A percentile compares a stretch with the other conserved stretches of the same genome.
phyloP scores from a whole-genome alignment of 2,797 vertebrate species.

The Coracias cyanogaster region DNA sequence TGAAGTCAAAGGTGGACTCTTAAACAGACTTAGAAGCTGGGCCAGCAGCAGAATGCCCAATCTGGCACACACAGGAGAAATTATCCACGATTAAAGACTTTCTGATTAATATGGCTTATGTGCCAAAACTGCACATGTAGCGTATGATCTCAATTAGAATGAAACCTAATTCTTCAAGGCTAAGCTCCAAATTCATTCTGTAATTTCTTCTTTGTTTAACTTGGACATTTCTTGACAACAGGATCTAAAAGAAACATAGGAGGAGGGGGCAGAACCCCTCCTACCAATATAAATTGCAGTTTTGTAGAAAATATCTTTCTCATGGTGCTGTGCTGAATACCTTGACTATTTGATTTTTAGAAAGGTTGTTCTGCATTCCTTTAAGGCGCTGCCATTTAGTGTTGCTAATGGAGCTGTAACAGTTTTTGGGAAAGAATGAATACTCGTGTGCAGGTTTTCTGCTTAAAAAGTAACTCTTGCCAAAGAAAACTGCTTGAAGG shows the following conservation, averaged over 20 bases:
- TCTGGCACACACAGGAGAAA: conserved; percentile 83
- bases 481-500: conserved; percentile 81
- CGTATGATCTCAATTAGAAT: conserved; percentile 92
- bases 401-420: conserved; percentile 75
- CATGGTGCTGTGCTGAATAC: conserved; percentile 39
- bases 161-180: conserved; percentile 88
- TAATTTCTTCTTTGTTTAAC: conserved; percentile 87
- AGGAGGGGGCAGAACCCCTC: neutral
- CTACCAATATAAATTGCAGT: conserved; percentile 69
- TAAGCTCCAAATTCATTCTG: conserved; percentile 82
- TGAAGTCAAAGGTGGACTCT: conserved; percentile 87
- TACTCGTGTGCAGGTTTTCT: conserved; percentile 73
- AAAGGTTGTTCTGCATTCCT: conserved; percentile 44
- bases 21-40: conserved; percentile 81
- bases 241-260: conserved; percentile 57
- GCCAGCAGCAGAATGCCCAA: conserved; percentile 76
- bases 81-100: conserved; percentile 87
- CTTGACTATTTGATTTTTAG: conserved; percentile 52
- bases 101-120: conserved; percentile 88
- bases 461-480: conserved; percentile 66
- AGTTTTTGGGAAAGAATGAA: conserved; percentile 77
- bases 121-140: conserved; percentile 87
- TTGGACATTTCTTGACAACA: conserved; percentile 86
- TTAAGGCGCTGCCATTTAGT: conserved; percentile 69
- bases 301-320: conserved; percentile 75